Evolutionary conservation across 2,113 vertebrate genomes (phyloP).

Genomic region (Hassar affinis): DNA sequence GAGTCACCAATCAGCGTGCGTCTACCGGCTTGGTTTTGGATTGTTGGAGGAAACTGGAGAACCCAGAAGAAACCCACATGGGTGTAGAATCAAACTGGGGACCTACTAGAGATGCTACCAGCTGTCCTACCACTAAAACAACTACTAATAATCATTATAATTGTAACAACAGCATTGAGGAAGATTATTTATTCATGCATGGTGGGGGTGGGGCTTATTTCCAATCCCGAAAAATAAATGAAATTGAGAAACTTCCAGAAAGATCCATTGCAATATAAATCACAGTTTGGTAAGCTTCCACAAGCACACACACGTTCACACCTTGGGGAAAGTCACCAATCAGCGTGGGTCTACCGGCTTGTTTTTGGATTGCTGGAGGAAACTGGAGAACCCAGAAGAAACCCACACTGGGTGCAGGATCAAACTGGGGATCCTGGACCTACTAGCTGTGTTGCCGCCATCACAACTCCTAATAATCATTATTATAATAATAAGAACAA

Average conservation of each 20-base stretch:
- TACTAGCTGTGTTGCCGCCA: too few relatives aligned
- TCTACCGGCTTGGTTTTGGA: background rate
- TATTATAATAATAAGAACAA: too few relatives aligned
- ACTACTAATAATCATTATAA: background rate
- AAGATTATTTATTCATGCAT: background rate
- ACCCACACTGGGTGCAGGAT: too few relatives aligned
- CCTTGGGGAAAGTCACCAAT: too few relatives aligned
- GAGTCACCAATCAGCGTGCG: background rate
- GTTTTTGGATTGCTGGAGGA: too few relatives aligned
- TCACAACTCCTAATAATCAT: too few relatives aligned
- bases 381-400: too few relatives aligned
- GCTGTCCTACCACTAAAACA: too few relatives aligned
- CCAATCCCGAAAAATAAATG: background rate
- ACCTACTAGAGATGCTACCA: background rate
- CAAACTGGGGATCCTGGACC: too few relatives aligned
- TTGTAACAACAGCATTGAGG: background rate
- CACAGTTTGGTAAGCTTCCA: background rate
- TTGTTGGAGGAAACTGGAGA: background rate
- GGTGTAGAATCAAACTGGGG: background rate
- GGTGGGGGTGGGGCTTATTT: background rate
- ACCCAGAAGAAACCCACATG: background rate
- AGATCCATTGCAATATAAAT: background rate
- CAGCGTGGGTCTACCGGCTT: too few relatives aligned
- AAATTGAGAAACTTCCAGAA: too few relatives aligned
- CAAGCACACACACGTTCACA: too few relatives aligned